Evolutionary conservation across 2,113 vertebrate species (phyloP).

Genomic region (Oplegnathus fasciatus): DNA sequence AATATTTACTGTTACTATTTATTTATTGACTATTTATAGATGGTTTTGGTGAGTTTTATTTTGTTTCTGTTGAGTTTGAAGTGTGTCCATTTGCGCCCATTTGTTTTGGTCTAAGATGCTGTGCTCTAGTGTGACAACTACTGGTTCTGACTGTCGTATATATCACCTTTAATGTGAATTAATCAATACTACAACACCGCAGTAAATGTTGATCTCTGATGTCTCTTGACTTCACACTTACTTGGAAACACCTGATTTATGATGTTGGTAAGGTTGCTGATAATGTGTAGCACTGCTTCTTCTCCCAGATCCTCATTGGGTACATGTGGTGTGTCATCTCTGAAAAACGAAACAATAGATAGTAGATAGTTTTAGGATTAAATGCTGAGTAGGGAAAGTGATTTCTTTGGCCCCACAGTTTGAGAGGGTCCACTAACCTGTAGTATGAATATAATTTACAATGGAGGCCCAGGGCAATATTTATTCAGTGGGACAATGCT

Average conservation of each 20-base stretch:
- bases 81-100: too few relatives aligned
- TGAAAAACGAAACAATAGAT: constrained; percentile 60
- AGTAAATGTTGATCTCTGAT: fast-evolving
- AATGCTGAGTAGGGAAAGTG: not conserved
- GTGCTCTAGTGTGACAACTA: too few relatives aligned
- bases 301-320: constrained; percentile 89
- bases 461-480: too few relatives aligned
- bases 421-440: not conserved
- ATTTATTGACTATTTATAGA: too few relatives aligned
- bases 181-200: not conserved
- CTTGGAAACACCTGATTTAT: constrained; percentile 90
- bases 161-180: too few relatives aligned
- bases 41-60: too few relatives aligned
- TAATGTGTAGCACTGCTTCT: constrained; percentile 87
- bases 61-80: too few relatives aligned
- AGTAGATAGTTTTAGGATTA: too few relatives aligned
- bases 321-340: constrained; percentile 95
- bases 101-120: too few relatives aligned
- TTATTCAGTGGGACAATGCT: not conserved
- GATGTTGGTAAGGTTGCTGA: constrained; percentile 88
- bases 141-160: too few relatives aligned
- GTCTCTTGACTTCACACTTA: constrained; percentile 60
- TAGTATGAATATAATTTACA: not conserved
- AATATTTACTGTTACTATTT: too few relatives aligned
- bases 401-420: not conserved